Evolutionary conservation across 2,888 invertebrate genomes (phyloP).

Genomic region (Cyaniris semiargus): DNA sequence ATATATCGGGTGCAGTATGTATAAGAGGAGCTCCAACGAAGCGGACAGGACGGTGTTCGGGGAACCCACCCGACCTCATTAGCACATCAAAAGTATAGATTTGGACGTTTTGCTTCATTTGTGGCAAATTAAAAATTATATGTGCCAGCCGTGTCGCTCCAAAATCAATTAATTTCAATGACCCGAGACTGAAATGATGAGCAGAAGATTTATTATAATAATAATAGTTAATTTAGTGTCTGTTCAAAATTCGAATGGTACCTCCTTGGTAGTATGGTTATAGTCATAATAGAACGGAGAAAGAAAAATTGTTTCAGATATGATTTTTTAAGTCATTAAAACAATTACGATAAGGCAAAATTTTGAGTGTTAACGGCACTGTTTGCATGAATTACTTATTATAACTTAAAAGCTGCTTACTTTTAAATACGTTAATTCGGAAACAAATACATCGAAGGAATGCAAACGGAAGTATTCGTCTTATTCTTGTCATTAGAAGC

Average conservation of each 20-base stretch:
- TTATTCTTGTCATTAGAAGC: constrained; percentile 12
- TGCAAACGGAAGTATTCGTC: neutral
- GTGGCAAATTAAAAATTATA: neutral
- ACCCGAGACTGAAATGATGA: neutral
- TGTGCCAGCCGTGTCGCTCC: neutral
- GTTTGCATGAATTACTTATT: too few relatives aligned
- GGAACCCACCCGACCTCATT: constrained; percentile 19
- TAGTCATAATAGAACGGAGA: too few relatives aligned
- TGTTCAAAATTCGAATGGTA: too few relatives aligned
- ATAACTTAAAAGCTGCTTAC: too few relatives aligned
- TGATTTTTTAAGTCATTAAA: too few relatives aligned
- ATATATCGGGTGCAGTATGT: constrained; percentile 16
- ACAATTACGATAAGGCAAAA: too few relatives aligned
- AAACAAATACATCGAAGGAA: constrained; percentile 8
- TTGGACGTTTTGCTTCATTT: constrained; percentile 5
- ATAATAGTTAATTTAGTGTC: too few relatives aligned
- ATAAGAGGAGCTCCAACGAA: neutral
- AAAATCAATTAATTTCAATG: neutral
- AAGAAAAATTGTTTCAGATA: too few relatives aligned
- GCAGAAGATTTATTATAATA: too few relatives aligned
- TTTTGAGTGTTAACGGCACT: too few relatives aligned
- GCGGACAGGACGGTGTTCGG: constrained; percentile 10
- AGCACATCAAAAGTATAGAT: neutral
- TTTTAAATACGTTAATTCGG: neutral
- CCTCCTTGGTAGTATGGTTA: too few relatives aligned